phyloP scores from a whole-genome alignment of 1,140 invertebrate species.

The Drosophila kurseongensis region DNA sequence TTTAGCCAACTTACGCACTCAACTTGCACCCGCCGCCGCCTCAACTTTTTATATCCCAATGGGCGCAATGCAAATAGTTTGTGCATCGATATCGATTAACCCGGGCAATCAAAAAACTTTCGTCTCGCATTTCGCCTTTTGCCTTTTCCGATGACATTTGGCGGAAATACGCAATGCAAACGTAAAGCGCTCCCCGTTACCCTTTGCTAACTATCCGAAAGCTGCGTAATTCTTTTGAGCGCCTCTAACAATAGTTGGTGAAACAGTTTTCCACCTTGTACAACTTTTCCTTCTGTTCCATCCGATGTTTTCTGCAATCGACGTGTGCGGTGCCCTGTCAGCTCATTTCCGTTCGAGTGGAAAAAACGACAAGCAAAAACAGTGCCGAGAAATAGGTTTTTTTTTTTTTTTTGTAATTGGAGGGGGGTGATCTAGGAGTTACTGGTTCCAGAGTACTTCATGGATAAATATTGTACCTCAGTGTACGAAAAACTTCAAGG shows the following conservation, averaged over 20 bases:
- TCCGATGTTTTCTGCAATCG: slow-evolving; percentile 28
- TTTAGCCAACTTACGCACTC: slow-evolving; percentile 56
- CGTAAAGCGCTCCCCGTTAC: slow-evolving; percentile 47
- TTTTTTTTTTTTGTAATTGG: slow-evolving; percentile 5
- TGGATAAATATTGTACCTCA: background rate
- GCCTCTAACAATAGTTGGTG: slow-evolving; percentile 79
- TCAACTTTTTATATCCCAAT: slow-evolving; percentile 4
- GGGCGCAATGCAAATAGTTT: slow-evolving; percentile 68
- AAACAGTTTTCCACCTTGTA: slow-evolving; percentile 64
- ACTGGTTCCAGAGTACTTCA: slow-evolving; percentile 1
- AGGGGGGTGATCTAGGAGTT: slow-evolving; percentile 5
- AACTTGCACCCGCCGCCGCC: slow-evolving; percentile 17
- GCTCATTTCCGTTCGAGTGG: slow-evolving; percentile 74
- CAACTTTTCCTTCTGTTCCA: slow-evolving; percentile 24
- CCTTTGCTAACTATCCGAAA: slow-evolving; percentile 59
- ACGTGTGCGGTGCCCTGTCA: slow-evolving; percentile 75
- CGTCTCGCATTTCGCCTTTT: slow-evolving; percentile 40
- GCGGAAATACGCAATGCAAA: slow-evolving; percentile 84
- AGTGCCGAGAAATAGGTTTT: slow-evolving; percentile 32
- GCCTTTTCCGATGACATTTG: slow-evolving; percentile 75
- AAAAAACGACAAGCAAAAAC: slow-evolving; percentile 64
- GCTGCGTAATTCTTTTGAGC: slow-evolving; percentile 75
- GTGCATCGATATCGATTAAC: slow-evolving; percentile 62
- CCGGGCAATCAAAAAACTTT: slow-evolving; percentile 71
- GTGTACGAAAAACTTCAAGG: background rate